Evolutionary conservation across 2,888 invertebrate species (phyloP).

Genomic region (Ganaspis brasiliensis): DNA sequence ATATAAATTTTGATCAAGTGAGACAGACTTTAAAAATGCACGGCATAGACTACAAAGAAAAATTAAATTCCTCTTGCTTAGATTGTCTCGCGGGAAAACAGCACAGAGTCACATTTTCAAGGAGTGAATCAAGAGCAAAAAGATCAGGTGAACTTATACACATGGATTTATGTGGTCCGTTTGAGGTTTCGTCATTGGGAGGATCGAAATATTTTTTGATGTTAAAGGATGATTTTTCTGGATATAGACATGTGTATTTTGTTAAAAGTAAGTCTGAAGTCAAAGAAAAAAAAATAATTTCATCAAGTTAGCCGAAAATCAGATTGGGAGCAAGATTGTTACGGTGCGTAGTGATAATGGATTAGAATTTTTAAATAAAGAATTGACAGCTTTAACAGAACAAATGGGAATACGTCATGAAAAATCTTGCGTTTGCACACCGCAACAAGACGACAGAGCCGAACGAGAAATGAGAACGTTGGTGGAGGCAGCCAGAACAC

Average conservation of each 20-base stretch:
- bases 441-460: constrained; percentile 59
- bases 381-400: constrained; percentile 38
- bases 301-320: neutral
- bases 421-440: constrained; percentile 52
- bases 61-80: too few relatives aligned
- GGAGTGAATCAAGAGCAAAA: neutral
- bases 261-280: neutral
- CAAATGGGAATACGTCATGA: constrained; percentile 56
- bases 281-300: too few relatives aligned
- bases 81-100: neutral
- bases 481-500: constrained; percentile 61
- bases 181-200: neutral
- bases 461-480: constrained; percentile 72
- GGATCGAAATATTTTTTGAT: neutral
- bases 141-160: neutral
- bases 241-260: neutral
- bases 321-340: constrained; percentile 44
- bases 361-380: constrained; percentile 54
- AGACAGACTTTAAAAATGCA: neutral
- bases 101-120: neutral
- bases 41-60: too few relatives aligned
- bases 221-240: neutral
- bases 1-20: too few relatives aligned
- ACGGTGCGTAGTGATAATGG: constrained; percentile 58
- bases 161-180: neutral